These are phyloP conservation scores for Globicephala melas DNA, from an alignment of 2,113 vertebrate genomes.

Conservation along the genomic window DNA sequence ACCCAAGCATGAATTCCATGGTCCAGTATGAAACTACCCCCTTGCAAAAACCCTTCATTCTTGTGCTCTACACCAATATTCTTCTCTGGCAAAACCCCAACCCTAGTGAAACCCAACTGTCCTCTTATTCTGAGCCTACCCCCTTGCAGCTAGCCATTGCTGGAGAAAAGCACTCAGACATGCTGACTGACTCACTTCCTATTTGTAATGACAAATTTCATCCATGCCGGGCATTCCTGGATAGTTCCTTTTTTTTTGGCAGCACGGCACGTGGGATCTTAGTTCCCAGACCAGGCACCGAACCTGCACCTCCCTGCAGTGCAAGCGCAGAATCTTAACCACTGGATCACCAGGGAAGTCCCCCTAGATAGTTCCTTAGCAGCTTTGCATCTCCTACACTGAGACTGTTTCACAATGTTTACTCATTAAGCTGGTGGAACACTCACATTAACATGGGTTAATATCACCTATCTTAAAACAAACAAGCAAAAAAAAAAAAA, in stretches of 20 bases:
- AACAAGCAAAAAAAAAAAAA: background rate
- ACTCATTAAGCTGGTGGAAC: background rate
- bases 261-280: background rate
- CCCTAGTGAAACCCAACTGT: background rate
- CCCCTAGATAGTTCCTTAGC: background rate
- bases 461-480: background rate
- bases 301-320: background rate
- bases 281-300: background rate
- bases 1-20: background rate
- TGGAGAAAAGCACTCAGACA: background rate
- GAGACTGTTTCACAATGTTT: background rate
- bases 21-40: background rate
- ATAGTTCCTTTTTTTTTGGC: background rate
- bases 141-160: background rate
- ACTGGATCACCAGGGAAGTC: background rate
- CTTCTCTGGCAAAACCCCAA: background rate
- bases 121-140: background rate
- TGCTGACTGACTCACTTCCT: background rate
- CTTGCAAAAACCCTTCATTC: background rate
- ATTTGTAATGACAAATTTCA: background rate
- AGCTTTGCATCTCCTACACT: background rate
- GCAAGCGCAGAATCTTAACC: background rate
- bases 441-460: background rate
- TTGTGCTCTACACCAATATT: background rate
- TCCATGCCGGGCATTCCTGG: background rate